Base-by-base conservation (phyloP, 92 coral and sea anemone species). In the Epizoanthus ramosus region DNA sequence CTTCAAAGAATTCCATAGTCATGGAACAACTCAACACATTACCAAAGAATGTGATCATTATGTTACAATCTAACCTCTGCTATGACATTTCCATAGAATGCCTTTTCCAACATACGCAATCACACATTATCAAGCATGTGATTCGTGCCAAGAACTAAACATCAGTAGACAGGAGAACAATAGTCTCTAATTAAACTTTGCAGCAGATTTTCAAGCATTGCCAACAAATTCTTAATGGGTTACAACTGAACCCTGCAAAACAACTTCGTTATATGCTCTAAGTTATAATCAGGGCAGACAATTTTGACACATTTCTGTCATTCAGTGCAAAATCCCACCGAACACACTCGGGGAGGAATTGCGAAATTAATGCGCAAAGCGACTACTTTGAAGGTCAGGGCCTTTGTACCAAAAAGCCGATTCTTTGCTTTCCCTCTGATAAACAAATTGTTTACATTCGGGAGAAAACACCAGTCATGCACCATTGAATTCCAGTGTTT, bases 21-120 rank as follows among this genome's bases (percentile, higher is more conserved):
- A 69, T 70, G 21, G 56, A 70, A 41, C 22, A 70, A 14, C 31
- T 70, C 74, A 70, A 70, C 31, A 70, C 74, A 70, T 70, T 70
- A 70, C 74, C 54, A 67, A 69, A 69, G 74, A 69, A 39, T 69
- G 74, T 69, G 74, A 69, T 69, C 57, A 39, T 69, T 69, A 69
- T 31, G 28, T 69, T 69, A 41, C 74, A 69, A 69, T 41, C 57
- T 25, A 41, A 70, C 74, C 13, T 70, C 74, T 37, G 56, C 74
- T 47, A 41, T 37, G 75, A 70, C 75, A 70, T 72, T 47, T 72
- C 61, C 60, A 45, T 50, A 72, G 61, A 72, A 72, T 72, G 60
- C 24, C 56, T 72, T 72, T 10, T 72, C 13, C 77, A 72, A 72
- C 33, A 47, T 47, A 72, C 35, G 6, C 76, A 71, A 50, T 19